Conservation (phyloP, 2,113 vertebrate species). For the Jacana jacana region DNA sequence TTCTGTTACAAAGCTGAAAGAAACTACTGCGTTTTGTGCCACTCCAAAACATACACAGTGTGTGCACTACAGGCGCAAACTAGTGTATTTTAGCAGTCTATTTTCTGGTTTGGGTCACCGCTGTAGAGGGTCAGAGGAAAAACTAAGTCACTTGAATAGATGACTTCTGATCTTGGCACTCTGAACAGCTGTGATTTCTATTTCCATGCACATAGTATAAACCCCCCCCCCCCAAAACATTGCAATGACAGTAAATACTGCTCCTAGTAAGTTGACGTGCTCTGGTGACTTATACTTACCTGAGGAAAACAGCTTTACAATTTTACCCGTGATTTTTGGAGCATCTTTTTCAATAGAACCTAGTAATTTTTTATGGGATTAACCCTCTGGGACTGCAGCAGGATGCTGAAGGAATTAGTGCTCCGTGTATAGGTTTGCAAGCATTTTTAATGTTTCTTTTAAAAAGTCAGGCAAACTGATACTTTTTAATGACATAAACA, state of each 20-base stretch:
- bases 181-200: background rate
- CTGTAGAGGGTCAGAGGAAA: background rate
- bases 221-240: background rate
- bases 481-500: too few relatives aligned
- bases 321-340: background rate
- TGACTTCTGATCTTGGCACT: background rate
- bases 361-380: background rate
- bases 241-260: background rate
- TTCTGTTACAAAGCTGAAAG: background rate
- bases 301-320: background rate
- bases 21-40: background rate
- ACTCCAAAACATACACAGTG: background rate
- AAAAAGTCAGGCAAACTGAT: background rate
- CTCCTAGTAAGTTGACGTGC: background rate
- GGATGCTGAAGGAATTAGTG: background rate
- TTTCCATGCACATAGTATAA: background rate
- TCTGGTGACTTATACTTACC: background rate
- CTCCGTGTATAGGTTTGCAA: background rate
- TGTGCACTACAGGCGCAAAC: background rate
- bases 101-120: background rate
- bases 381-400: background rate
- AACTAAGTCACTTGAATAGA: background rate
- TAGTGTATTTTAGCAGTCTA: background rate
- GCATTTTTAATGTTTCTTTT: background rate
- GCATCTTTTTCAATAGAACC: background rate